phyloP scores from a whole-genome alignment of 1,140 invertebrate genomes.

The Papilio polyxenes region DNA sequence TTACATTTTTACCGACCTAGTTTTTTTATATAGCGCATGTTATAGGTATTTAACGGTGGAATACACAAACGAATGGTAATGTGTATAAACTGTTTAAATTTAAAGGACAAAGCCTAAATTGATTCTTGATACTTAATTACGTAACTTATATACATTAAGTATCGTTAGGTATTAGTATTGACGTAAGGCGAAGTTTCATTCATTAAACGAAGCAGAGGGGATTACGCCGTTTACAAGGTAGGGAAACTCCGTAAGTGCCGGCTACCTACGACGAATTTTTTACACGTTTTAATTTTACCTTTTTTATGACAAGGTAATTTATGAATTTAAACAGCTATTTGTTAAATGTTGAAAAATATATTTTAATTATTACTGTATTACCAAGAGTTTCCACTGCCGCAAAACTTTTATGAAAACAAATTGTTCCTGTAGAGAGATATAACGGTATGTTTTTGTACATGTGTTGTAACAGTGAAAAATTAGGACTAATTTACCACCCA shows the following conservation, averaged over 20 bases:
- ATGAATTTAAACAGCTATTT: no score
- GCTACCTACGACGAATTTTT: conserved; percentile 30
- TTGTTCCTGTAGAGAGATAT: no score
- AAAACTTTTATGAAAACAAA: no score
- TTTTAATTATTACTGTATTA: neutral
- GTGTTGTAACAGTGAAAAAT: no score
- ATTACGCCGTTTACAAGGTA: conserved; percentile 30
- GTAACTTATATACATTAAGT: neutral
- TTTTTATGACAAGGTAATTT: neutral
- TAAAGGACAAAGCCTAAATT: neutral
- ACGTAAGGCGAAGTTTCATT: conserved; percentile 35
- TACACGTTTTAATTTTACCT: neutral
- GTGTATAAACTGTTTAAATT: neutral
- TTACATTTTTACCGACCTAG: no score
- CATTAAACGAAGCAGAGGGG: conserved; percentile 35
- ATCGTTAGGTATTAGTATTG: conserved; percentile 12
- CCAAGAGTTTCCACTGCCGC: no score
- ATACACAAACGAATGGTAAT: no score
- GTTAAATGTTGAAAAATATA: no score
- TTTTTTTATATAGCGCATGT: no score
- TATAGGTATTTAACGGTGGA: no score
- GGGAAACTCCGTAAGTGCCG: conserved; percentile 38
- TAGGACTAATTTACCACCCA: no score
- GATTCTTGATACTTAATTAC: neutral
- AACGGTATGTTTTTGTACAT: no score